Evolutionary conservation across 2,797 vertebrate species (phyloP).

Genomic region (Smutsia temminckii): DNA sequence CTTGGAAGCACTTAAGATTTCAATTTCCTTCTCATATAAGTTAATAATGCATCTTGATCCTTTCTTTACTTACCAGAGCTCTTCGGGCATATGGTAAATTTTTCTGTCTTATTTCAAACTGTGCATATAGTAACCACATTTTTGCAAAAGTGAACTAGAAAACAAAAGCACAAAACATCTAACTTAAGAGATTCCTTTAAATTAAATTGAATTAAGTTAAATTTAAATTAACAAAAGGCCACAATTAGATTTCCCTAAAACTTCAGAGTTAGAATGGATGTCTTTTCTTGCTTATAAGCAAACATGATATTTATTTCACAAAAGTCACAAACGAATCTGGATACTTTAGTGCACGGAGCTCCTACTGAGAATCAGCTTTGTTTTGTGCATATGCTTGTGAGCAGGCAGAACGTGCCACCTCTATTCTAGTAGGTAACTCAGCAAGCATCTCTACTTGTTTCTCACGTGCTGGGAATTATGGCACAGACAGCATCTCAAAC

Average conservation of each 20-base stretch:
- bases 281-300: slow-evolving; percentile 8
- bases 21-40: slow-evolving; percentile 19
- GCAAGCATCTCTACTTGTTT: background rate
- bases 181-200: background rate
- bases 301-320: background rate
- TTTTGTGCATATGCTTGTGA: background rate
- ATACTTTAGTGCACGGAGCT: background rate
- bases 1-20: background rate
- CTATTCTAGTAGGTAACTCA: background rate
- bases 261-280: background rate
- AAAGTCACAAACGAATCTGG: background rate
- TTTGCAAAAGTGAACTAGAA: slow-evolving; percentile 98
- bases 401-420: background rate
- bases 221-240: slow-evolving; percentile 39
- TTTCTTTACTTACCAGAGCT: slow-evolving; percentile 90
- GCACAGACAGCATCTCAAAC: background rate
- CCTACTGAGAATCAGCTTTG: background rate
- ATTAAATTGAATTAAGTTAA: background rate
- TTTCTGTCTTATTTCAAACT: slow-evolving; percentile 99
- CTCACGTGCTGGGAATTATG: background rate
- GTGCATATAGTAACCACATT: slow-evolving; percentile 95
- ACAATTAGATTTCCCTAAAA: background rate
- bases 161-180: slow-evolving; percentile 67
- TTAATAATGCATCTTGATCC: background rate
- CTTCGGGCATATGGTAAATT: slow-evolving; percentile 93